phyloP scores from a whole-genome alignment of 2,113 vertebrate genomes.

The Stomatorhinus ivindoensis region DNA sequence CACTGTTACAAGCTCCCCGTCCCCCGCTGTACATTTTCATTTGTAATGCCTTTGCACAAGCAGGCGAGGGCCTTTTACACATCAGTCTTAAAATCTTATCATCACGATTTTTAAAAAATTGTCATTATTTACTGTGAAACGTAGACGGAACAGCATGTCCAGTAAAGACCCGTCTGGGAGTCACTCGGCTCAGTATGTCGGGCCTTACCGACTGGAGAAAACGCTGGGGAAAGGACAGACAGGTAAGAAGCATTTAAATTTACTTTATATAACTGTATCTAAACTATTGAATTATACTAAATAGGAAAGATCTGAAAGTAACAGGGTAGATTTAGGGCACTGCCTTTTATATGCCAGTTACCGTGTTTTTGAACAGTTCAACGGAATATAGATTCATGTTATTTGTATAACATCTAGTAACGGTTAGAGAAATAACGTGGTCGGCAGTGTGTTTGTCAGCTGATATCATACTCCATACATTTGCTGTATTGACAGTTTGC shows the following conservation, averaged over 20 bases:
- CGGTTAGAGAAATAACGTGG: background rate
- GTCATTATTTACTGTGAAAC: constrained; percentile 5
- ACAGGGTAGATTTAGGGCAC: background rate
- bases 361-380: background rate
- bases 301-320: background rate
- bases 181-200: constrained; percentile 70
- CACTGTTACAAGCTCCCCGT: background rate
- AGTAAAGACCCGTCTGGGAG: constrained; percentile 62
- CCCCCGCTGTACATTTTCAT: background rate
- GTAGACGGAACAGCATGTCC: constrained; percentile 51
- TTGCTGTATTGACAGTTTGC: background rate
- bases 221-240: constrained; percentile 70
- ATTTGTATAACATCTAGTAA: background rate
- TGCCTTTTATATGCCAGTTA: background rate
- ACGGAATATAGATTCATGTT: background rate
- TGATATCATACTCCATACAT: background rate
- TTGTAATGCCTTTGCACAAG: constrained; percentile 16
- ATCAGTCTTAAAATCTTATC: constrained; percentile 4
- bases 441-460: background rate
- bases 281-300: background rate
- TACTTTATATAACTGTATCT: background rate
- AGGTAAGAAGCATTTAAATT: constrained; percentile 45
- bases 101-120: background rate
- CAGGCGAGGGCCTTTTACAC: background rate
- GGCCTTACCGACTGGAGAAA: constrained; percentile 68